phyloP scores from a whole-genome alignment of 2,797 vertebrate genomes.

The Huso huso region DNA sequence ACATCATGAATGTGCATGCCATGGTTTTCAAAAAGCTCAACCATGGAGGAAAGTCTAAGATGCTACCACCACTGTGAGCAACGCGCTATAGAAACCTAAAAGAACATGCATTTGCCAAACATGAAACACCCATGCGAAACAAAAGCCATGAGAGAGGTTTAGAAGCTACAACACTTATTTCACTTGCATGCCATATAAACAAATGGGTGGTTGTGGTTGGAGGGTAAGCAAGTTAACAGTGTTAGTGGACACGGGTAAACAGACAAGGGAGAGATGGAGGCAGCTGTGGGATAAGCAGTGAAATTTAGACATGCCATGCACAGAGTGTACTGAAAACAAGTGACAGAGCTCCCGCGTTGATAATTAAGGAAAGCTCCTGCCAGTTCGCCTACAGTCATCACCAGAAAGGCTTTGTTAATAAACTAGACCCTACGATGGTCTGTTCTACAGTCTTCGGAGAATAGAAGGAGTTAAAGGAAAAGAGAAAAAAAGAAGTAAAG shows the following conservation, averaged over 20 bases:
- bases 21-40: conserved; percentile 38
- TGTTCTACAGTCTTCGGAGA: conserved; percentile 32
- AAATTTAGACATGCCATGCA: conserved; percentile 85
- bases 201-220: conserved; percentile 14
- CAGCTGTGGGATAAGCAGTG: conserved; percentile 34
- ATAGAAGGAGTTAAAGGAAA: conserved; percentile 46
- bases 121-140: conserved; percentile 11
- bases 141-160: conserved; percentile 13
- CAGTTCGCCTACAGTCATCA: conserved; percentile 70
- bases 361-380: conserved; percentile 69
- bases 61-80: background rate
- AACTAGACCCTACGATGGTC: conserved; percentile 39
- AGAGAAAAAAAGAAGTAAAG: conserved; percentile 36
- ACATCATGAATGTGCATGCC: conserved; percentile 72
- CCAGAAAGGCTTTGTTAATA: conserved; percentile 63
- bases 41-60: conserved; percentile 5
- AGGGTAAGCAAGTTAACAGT: conserved; percentile 38
- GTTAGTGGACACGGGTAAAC: conserved; percentile 47
- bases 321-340: conserved; percentile 74
- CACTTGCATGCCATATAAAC: conserved; percentile 64
- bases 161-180: conserved; percentile 33
- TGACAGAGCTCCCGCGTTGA: conserved; percentile 73
- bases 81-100: background rate
- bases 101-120: conserved; percentile 13
- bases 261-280: conserved; percentile 31